Base-by-base conservation (phyloP, 2,888 invertebrate genomes). In the Agrilus cyanescens region DNA sequence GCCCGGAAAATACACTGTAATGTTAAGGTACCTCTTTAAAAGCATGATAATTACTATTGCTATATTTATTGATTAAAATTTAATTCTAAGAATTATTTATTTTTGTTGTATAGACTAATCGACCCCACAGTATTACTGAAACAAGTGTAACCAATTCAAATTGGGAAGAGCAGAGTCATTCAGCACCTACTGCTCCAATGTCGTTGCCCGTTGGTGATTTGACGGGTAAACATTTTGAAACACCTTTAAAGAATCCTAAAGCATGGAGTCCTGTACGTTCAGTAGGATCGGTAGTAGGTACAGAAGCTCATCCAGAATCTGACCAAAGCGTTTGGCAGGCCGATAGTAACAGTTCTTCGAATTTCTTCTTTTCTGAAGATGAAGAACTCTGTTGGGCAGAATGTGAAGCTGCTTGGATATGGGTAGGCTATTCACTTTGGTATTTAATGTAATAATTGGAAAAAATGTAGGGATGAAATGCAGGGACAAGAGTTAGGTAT, bases 211-310 rank as follows among this genome's bases (percentile, higher is more conserved):
- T 78, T 10, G 65, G 65, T 12, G 66, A 66, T 59, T 66, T 80
- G 13, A 70, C 74, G 12, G 77, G 76, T 10, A 82, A 80, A 63
- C 77, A 76, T 60, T 80, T 76, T 64, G 82, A 82, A 63, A 78
- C 78, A 4, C 80, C 80, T 50, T 66, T 81, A n/a, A 82, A 80
- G 55, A 85, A 85, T 66, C 85, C 85, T 14, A 75, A 85, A 56
- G 86, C 86, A 20, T 87, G 88, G 87, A 87, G 86, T 57, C 88
- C 88, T 13, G 85, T 87, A n/a, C 75, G 85, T 50, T 87, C 86
- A 58, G 86, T 86, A 7, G 88, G 88, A 8, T 87, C 87, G 16
- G 82, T 87, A 38, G 80, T 80, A 2, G 87, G 85, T 2, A 83
- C 83, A 57, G 87, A 88, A 66, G 87, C 82, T n/a, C 85, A 86